Conservation (phyloP, 1,140 invertebrate genomes). For the Penaeus indicus region DNA sequence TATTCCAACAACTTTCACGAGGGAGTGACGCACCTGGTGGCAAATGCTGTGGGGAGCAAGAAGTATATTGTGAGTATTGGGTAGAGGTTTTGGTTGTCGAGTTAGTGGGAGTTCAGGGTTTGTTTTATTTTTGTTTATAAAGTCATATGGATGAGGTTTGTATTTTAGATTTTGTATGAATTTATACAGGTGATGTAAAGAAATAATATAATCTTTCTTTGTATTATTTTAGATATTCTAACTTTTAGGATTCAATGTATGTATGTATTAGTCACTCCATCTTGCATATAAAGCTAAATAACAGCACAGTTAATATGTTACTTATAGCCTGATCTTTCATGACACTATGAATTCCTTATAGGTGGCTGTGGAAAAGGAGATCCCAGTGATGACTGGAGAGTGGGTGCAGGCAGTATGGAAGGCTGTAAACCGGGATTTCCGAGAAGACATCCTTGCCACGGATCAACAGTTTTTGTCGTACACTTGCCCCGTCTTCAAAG, state of each 20-base stretch:
- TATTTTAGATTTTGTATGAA: no score
- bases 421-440: constrained; percentile 72
- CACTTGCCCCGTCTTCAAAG: constrained; percentile 84
- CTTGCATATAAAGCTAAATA: neutral
- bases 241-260: constrained; percentile 1
- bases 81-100: no score
- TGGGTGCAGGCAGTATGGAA: constrained; percentile 89
- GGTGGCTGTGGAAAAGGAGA: constrained; percentile 80
- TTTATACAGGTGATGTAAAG: no score
- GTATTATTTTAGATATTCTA: neutral
- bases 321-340: neutral
- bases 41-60: constrained; percentile 71
- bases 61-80: constrained; percentile 62
- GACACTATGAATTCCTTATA: constrained; percentile 76
- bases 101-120: no score
- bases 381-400: constrained; percentile 81
- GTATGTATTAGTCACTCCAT: neutral
- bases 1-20: constrained; percentile 80
- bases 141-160: no score
- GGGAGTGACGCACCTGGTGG: constrained; percentile 86
- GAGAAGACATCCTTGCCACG: constrained; percentile 76
- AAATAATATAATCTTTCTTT: no score
- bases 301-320: no score
- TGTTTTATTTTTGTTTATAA: no score
- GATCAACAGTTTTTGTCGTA: constrained; percentile 78